phyloP scores from a whole-genome alignment of 2,797 vertebrate genomes.

The Acrossocheilus fasciatus region DNA sequence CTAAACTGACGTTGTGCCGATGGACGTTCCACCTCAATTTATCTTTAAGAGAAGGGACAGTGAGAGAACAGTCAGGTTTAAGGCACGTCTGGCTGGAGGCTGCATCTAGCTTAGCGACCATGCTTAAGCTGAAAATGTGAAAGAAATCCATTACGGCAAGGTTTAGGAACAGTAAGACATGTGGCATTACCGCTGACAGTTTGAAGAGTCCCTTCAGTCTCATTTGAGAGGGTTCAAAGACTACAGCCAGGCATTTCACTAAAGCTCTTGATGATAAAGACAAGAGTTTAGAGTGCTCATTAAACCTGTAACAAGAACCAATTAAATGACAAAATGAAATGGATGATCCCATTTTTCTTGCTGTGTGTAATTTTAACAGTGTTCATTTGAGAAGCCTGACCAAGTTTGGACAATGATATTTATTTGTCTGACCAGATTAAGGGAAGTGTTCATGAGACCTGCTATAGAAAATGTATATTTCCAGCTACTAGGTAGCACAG shows the following conservation, averaged over 20 bases:
- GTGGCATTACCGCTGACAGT: constrained; percentile 52
- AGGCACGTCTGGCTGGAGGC: constrained; percentile 1
- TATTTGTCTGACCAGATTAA: not conserved
- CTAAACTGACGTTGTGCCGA: constrained; percentile 63
- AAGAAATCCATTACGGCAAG: constrained; percentile 55
- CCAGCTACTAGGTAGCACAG: not conserved
- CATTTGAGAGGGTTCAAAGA: constrained; percentile 44
- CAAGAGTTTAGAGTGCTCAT: not conserved
- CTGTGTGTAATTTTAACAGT: not conserved
- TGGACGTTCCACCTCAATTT: constrained; percentile 47
- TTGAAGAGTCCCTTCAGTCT: constrained; percentile 56
- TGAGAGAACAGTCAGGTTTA: constrained; percentile 59
- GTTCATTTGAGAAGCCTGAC: not conserved
- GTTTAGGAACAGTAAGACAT: constrained; percentile 43
- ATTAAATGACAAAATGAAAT: not conserved
- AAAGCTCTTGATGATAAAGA: constrained; percentile 34
- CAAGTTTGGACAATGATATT: not conserved
- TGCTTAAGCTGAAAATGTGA: constrained; percentile 52
- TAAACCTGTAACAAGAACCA: constrained; percentile 13
- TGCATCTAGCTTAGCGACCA: constrained; percentile 35
- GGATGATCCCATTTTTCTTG: not conserved
- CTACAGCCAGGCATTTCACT: constrained; percentile 21
- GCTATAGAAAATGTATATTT: not conserved
- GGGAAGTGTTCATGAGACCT: not conserved
- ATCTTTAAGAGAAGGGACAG: constrained; percentile 38